These are phyloP conservation scores for Microcebus jonahi DNA, from an alignment of 2,113 vertebrate genomes.

Conservation along the genomic window DNA sequence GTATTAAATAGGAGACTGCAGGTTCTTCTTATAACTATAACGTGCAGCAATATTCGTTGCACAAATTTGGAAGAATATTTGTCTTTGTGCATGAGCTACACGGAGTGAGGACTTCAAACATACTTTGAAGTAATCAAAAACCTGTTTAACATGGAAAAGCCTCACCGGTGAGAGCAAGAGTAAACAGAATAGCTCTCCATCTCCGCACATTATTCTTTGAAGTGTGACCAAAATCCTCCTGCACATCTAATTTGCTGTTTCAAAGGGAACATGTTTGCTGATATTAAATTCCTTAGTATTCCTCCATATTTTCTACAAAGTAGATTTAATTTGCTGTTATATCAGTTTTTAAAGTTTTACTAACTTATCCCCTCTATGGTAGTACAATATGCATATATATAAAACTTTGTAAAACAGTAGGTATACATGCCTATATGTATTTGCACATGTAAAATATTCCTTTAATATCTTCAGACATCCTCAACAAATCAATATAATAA, in stretches of 20 bases:
- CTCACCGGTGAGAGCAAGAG: conserved; percentile 70
- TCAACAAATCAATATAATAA: conserved; percentile 3
- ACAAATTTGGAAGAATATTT: conserved; percentile 70
- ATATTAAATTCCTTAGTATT: conserved; percentile 77
- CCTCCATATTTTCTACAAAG: conserved; percentile 50
- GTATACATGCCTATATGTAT: background rate
- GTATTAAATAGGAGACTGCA: background rate
- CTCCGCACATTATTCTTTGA: conserved; percentile 82
- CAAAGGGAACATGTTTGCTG: conserved; percentile 82
- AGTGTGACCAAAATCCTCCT: conserved; percentile 83
- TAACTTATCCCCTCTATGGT: background rate
- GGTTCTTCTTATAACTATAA: conserved; percentile 68
- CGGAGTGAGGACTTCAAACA: conserved; percentile 82
- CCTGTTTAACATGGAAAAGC: conserved; percentile 82
- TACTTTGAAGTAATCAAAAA: conserved; percentile 85
- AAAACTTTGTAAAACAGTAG: background rate
- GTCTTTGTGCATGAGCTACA: conserved; percentile 75
- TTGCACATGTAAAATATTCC: background rate
- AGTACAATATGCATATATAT: background rate
- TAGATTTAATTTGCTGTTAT: conserved; percentile 64
- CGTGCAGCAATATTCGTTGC: conserved; percentile 53
- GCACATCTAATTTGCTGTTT: conserved; percentile 84
- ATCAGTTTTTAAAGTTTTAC: conserved; percentile 18
- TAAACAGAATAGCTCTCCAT: conserved; percentile 81
- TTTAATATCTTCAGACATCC: background rate